Evolutionary conservation across 2,113 vertebrate genomes (phyloP).

Genomic region (Steatornis caripensis): DNA sequence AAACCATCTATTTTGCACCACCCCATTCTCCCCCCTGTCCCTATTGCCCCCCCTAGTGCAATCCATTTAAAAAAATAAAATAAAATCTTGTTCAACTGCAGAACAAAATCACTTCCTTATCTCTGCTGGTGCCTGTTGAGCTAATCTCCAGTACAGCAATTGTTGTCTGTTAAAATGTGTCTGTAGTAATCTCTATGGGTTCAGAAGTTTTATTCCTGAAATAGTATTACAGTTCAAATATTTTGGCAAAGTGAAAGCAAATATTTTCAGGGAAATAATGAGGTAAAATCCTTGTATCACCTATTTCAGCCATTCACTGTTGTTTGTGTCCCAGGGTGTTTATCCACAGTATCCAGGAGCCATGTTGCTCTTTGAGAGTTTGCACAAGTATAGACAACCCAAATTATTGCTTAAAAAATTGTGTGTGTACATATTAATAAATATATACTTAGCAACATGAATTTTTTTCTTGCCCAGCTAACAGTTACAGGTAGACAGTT

Average conservation of each 20-base stretch:
- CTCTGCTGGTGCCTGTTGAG: background rate
- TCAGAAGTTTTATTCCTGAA: constrained; percentile 33
- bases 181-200: background rate
- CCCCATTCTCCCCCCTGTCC: background rate
- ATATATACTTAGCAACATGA: background rate
- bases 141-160: background rate
- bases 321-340: background rate
- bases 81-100: background rate
- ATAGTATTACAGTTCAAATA: background rate
- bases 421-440: background rate
- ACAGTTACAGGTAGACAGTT: background rate
- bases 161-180: background rate
- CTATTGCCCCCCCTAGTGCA: background rate
- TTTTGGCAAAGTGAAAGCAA: background rate
- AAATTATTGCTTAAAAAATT: background rate
- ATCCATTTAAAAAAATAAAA: background rate
- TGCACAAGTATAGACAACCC: background rate
- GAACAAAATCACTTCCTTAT: constrained; percentile 2
- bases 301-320: background rate
- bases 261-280: constrained; percentile 19
- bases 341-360: background rate
- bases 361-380: background rate
- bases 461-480: background rate
- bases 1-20: background rate
- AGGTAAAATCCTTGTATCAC: background rate